These are phyloP conservation scores for Moxostoma hubbsi DNA, from an alignment of 2,797 vertebrate species.

Conservation along the genomic window DNA sequence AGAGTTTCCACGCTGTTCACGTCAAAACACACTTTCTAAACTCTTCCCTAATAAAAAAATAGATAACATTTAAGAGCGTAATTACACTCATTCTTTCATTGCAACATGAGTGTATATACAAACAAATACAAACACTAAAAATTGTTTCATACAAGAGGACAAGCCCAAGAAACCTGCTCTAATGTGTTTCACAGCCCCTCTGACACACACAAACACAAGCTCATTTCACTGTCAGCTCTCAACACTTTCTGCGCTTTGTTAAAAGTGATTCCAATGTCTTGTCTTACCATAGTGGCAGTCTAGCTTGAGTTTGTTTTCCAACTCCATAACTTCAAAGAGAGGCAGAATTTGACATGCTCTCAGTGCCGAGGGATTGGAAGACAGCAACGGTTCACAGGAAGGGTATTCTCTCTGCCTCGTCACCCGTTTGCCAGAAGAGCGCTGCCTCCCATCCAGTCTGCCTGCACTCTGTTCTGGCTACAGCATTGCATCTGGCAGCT, in stretches of 20 bases:
- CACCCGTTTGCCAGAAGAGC: constrained; percentile 48
- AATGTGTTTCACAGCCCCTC: constrained; percentile 46
- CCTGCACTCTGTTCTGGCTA: constrained; percentile 71
- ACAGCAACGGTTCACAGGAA: constrained; percentile 28
- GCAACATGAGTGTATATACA: neutral
- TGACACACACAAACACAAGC: constrained; percentile 12
- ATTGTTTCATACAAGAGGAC: constrained; percentile 4
- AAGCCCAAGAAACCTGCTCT: constrained; percentile 21
- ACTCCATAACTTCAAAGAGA: constrained; percentile 80
- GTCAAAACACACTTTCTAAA: neutral
- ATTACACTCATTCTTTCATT: constrained; percentile 37
- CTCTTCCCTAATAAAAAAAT: too few relatives aligned
- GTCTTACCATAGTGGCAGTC: constrained; percentile 82
- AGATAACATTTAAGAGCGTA: neutral
- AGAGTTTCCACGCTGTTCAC: constrained; percentile 3
- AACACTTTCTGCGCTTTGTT: constrained; percentile 39
- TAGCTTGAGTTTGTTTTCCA: constrained; percentile 72
- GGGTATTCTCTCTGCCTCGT: constrained; percentile 25
- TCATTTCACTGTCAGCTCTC: constrained; percentile 23
- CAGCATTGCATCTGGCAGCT: constrained; percentile 79
- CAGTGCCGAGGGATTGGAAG: constrained; percentile 18
- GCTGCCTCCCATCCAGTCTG: constrained; percentile 70
- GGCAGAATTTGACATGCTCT: constrained; percentile 63
- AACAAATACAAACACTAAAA: constrained; percentile 34
- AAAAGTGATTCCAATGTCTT: constrained; percentile 46